phyloP scores from a whole-genome alignment of 2,888 invertebrate genomes.

The Mesorhabditis belari region DNA sequence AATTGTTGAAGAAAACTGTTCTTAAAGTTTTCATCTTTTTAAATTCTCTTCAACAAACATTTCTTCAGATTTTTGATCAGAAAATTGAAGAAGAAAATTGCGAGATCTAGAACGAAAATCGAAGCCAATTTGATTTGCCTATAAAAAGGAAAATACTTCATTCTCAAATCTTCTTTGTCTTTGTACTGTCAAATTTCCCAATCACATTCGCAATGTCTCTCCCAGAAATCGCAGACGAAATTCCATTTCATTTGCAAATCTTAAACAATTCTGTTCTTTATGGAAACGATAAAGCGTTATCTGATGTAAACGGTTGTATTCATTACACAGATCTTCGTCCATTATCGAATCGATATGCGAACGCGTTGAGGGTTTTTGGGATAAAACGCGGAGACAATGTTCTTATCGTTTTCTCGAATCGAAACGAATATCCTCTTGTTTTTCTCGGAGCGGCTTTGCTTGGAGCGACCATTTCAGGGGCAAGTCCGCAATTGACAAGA shows the following conservation, averaged over 20 bases:
- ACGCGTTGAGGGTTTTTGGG: neutral
- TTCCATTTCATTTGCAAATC: neutral
- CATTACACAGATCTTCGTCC: neutral
- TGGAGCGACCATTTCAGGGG: conserved; percentile 31
- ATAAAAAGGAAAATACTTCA: too few relatives aligned
- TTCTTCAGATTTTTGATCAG: too few relatives aligned
- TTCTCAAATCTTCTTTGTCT: too few relatives aligned
- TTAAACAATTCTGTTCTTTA: neutral
- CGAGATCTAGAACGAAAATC: too few relatives aligned
- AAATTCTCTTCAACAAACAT: too few relatives aligned
- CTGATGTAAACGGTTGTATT: neutral
- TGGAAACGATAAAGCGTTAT: neutral
- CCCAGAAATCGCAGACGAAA: too few relatives aligned
- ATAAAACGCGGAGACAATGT: conserved; percentile 20
- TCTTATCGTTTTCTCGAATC: conserved; percentile 31
- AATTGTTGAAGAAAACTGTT: too few relatives aligned
- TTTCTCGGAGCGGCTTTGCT: conserved; percentile 30
- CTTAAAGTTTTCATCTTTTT: too few relatives aligned
- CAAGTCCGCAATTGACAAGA: conserved; percentile 17
- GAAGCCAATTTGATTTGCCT: too few relatives aligned
- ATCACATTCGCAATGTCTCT: too few relatives aligned
- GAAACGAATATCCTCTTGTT: conserved; percentile 30
- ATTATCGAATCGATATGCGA: neutral
- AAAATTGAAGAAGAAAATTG: too few relatives aligned
- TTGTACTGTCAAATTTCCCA: too few relatives aligned